Evolutionary conservation across 92 coral and sea anemone genomes (phyloP).

Genomic region (Phenganax subtilis): DNA sequence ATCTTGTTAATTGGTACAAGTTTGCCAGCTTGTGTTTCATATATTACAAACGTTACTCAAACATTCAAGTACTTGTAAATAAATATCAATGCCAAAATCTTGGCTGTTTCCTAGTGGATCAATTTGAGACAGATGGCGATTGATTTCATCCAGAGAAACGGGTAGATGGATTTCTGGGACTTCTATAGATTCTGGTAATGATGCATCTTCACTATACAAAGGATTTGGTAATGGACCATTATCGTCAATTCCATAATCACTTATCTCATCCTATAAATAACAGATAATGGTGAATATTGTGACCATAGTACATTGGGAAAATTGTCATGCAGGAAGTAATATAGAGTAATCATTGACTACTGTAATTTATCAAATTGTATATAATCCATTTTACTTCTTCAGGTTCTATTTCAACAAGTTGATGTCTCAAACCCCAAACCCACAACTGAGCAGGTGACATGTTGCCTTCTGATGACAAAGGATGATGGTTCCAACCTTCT

Average conservation of each 20-base stretch:
- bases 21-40: conserved; percentile 1
- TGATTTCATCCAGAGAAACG: conserved; percentile 31
- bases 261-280: conserved; percentile 45
- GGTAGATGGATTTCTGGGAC: conserved; percentile 43
- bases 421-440: conserved; percentile 52
- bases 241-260: conserved; percentile 47
- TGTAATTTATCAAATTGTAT: neutral
- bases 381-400: neutral
- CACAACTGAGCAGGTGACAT: conserved; percentile 66
- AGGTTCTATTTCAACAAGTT: conserved; percentile 12
- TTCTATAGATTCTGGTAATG: conserved; percentile 11
- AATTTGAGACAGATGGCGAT: conserved; percentile 27
- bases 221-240: conserved; percentile 45
- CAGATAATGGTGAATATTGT: neutral
- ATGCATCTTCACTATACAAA: conserved; percentile 34
- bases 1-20: too few species aligned
- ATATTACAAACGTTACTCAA: conserved; percentile 9
- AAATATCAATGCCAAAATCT: conserved; percentile 53
- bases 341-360: too few species aligned
- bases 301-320: too few species aligned
- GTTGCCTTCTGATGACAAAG: conserved; percentile 53
- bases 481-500: conserved; percentile 63
- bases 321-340: too few species aligned
- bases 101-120: conserved; percentile 46
- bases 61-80: conserved; percentile 40